Base-by-base conservation (phyloP, 2,113 vertebrate species). In the Phainopepla nitens region DNA sequence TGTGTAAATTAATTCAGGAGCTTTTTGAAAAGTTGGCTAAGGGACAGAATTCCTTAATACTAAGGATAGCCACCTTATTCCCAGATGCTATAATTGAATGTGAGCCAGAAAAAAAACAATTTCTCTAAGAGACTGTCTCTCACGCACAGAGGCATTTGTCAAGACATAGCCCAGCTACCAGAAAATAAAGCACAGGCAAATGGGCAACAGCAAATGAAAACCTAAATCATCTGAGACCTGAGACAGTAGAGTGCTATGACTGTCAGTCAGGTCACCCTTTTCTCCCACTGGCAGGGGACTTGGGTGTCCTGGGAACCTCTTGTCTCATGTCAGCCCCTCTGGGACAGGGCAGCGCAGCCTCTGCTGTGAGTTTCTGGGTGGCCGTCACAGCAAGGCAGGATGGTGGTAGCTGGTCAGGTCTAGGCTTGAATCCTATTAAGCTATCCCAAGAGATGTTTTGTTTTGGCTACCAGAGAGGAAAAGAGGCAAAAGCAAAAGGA, bases 291-390 rank as follows among this genome's bases (percentile, higher is more conserved):
- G 22, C 3, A 8, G 31, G 31, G 25, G 65, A 72, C 9, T 39
- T 75, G 49, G 14, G 19, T 5, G 7, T 66, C 44, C 50, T 65
- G 45, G 28, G 45, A 79, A 27, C 24, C 8, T 61, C 71, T 79
- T 7, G 2, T 47, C 36, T 66, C 33, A 25, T 0, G 0, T 44
- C 4, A 33, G 23, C 7, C 13, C 18, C 31, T 77, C 41, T 35
- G 35, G 28, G 20, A 89, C 13, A 41, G 28, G 27, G 35, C 23
- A 50, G 39, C 0, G 0, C 36, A 87, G 68, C 33, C 25, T 68
- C 20, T 35, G n/a, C 25, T 0, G 0, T 27, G 47, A 80, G 11
- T 50, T 92, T 89, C 58, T 76, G 73, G 9, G 51, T 62, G 61
- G 51, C 9, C 25, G 51, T 18, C n/a, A 49, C 3, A 65, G 28